Base-by-base conservation (phyloP, 92 coral and sea anemone species). In the Parazoanthus atlanticus region DNA sequence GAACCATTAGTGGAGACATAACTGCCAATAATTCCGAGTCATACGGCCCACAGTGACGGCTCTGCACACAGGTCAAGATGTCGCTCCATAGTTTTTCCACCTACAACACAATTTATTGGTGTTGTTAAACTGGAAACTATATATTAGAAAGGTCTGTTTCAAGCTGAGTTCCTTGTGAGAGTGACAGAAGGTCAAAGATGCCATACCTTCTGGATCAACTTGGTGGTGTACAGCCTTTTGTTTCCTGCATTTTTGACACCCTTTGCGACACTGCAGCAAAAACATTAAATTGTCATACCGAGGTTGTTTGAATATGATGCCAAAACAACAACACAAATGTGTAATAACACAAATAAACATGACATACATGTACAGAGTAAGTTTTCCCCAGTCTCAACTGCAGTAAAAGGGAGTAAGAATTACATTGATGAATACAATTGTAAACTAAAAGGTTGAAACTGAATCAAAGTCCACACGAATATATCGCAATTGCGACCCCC, bases 31-130 rank as follows among this genome's bases (percentile, higher is more conserved):
- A 93, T 28, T 93, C 93, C 13, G 95, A 92, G 85, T 92, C 93
- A 74, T 88, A 97, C 4, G 99, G 95, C 81, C 94, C 98, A 31
- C 95, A 88, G 66, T 94, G 95, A 8, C 98, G 98, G 58, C 94
- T 95, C 78, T 97, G 99, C 33, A 97, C 73, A 73, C 98, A 95
- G 13, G 94, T 97, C 58, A 97, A 88, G 47, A 97, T 91, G 72
- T 97, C 97, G 10, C 88, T 72, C 99, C 99, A 97, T 82, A 97
- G 86, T 92, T 95, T 97, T 86, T 97, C 99, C 40, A 95, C 92
- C 99, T 97, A 82, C 25, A 91, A 83, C 21, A 29, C 29, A 40
- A 66, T 8, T 32, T 25, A 54, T 26, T 46, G 65, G 29, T 21
- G 56, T 7, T 41, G 61, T 77, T 30, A 79, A 52, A 78, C 61